Percentiles rank a stretch among this genome's conserved stretches.
These are phyloP conservation scores for Hephaestus fuliginosus DNA, from an alignment of 2,797 vertebrate species.

Conservation along the genomic window DNA sequence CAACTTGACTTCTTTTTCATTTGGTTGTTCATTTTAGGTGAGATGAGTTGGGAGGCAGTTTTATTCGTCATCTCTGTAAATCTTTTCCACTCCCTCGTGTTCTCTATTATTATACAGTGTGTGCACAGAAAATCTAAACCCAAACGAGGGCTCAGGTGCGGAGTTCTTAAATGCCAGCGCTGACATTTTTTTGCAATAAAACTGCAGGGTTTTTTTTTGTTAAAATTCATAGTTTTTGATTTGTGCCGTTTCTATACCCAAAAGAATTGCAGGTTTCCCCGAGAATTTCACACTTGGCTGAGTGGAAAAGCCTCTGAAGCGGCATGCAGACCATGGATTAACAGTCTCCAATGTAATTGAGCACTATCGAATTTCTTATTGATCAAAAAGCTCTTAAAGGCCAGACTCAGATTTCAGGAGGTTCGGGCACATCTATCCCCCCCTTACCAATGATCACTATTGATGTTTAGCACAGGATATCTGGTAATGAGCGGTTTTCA, in stretches of 20 bases:
- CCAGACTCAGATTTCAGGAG: constrained; percentile 26
- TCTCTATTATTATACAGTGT: neutral
- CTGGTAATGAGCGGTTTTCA: neutral
- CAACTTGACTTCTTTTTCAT: constrained; percentile 30
- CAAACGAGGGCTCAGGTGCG: neutral
- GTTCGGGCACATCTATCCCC: constrained; percentile 6
- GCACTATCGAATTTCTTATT: constrained; percentile 30
- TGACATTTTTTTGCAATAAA: constrained; percentile 14
- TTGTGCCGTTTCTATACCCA: constrained; percentile 14
- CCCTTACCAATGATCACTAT: neutral
- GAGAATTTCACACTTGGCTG: constrained; percentile 11
- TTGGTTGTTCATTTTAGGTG: constrained; percentile 25
- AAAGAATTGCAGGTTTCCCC: constrained; percentile 13
- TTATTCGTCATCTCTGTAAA: constrained; percentile 10
- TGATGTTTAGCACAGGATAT: constrained; percentile 17
- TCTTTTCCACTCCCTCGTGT: neutral
- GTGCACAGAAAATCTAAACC: constrained; percentile 5
- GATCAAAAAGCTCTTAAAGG: constrained; percentile 31
- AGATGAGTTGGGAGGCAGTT: constrained; percentile 21
- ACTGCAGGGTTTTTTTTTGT: neutral
- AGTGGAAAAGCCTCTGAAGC: constrained; percentile 34
- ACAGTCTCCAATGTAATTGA: constrained; percentile 39
- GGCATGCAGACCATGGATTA: constrained; percentile 13
- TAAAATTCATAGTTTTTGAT: constrained; percentile 23
- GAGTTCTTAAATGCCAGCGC: constrained; percentile 2